Conservation (phyloP, 2,888 invertebrate species). For the Xestia rhomboidea region DNA sequence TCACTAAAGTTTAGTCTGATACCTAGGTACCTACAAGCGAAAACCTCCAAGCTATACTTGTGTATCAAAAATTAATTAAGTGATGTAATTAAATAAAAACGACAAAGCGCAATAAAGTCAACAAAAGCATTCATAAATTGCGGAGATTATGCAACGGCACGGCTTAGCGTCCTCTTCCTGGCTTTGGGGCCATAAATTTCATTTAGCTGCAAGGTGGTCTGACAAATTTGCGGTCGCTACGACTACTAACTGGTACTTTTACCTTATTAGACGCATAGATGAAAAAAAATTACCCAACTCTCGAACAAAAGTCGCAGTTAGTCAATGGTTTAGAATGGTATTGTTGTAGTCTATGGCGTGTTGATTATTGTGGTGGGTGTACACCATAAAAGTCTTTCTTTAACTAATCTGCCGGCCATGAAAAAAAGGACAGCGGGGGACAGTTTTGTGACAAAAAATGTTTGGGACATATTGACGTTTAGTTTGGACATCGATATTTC, state of each 20-base stretch:
- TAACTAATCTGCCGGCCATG: conserved; percentile 64
- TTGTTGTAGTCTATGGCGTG: conserved; percentile 69
- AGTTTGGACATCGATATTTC: conserved; percentile 71
- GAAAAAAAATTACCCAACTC: conserved; percentile 63
- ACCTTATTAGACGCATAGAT: conserved; percentile 75
- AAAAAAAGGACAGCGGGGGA: conserved; percentile 64
- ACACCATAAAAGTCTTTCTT: conserved; percentile 66
- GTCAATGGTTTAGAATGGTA: conserved; percentile 50
- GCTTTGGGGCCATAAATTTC: conserved; percentile 88
- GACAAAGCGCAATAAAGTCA: conserved; percentile 82
- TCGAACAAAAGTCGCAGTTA: conserved; percentile 57
- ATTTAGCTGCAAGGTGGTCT: conserved; percentile 90
- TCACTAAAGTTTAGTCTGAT: neutral
- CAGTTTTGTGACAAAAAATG: conserved; percentile 63
- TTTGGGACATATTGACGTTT: conserved; percentile 61
- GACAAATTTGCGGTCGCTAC: conserved; percentile 89
- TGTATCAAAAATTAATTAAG: conserved; percentile 65
- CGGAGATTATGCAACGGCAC: conserved; percentile 89
- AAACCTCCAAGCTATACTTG: neutral
- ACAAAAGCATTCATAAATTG: conserved; percentile 88
- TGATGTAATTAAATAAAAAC: conserved; percentile 79
- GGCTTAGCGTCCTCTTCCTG: conserved; percentile 87
- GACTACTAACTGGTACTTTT: conserved; percentile 76
- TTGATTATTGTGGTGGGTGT: conserved; percentile 67
- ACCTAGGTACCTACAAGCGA: conserved; percentile 4